Percentiles rank a stretch among this genome's conserved stretches.
Evolutionary conservation across 1,140 invertebrate genomes (phyloP).

Genomic region (Planococcus citri): DNA sequence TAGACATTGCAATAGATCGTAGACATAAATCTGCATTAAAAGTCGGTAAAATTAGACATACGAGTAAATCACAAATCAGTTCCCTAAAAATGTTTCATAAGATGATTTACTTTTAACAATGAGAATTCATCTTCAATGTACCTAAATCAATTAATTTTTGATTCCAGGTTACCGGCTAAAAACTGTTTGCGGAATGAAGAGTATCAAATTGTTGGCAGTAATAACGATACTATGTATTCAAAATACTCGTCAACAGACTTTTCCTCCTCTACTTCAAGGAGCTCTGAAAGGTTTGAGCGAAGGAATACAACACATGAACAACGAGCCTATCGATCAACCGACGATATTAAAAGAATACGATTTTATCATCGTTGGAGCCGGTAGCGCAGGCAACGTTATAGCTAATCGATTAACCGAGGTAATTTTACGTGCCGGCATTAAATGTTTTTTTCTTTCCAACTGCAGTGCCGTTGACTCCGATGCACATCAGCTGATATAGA

Average conservation of each 20-base stretch:
- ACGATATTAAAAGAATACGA: constrained; percentile 27
- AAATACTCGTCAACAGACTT: background rate
- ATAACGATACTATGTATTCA: background rate
- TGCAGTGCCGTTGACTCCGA: too few species aligned
- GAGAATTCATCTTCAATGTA: too few species aligned
- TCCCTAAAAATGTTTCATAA: too few species aligned
- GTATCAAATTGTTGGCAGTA: background rate
- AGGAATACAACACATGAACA: constrained; percentile 21
- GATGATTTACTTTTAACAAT: too few species aligned
- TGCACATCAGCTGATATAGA: too few species aligned
- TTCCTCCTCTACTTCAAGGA: constrained; percentile 28
- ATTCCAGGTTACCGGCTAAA: background rate
- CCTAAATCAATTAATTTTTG: background rate
- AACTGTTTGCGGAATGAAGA: background rate
- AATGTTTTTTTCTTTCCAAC: too few species aligned
- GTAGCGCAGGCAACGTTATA: constrained; percentile 27
- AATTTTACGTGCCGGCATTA: background rate
- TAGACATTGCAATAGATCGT: too few species aligned
- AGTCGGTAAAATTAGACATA: too few species aligned
- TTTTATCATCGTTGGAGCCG: constrained; percentile 29
- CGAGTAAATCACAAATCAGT: too few species aligned
- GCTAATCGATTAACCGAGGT: constrained; percentile 30
- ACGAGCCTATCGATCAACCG: constrained; percentile 40
- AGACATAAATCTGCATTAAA: too few species aligned
- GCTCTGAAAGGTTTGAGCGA: constrained; percentile 23